phyloP scores from a whole-genome alignment of 2,113 vertebrate species.

The Chrysochloris asiatica region DNA sequence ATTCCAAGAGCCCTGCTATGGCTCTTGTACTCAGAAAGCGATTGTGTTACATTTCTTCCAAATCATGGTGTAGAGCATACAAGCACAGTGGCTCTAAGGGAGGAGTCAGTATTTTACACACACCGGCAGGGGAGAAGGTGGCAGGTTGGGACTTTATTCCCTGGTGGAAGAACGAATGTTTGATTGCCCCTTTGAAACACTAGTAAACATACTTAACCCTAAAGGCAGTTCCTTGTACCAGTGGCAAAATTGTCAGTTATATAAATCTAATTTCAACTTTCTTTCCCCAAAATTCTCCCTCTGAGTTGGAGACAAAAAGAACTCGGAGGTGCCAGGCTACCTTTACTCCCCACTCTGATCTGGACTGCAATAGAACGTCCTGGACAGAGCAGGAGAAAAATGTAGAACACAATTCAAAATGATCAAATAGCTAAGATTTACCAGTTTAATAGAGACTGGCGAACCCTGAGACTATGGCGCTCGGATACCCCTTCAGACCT shows the following conservation, averaged over 20 bases:
- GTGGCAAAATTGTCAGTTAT: background rate
- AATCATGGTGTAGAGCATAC: background rate
- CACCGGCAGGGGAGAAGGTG: background rate
- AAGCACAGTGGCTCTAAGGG: background rate
- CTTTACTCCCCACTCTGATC: no score
- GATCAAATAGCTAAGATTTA: no score
- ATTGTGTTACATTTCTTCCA: background rate
- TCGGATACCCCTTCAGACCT: no score
- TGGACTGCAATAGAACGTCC: no score
- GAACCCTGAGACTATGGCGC: no score
- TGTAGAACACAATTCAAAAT: no score
- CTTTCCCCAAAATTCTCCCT: background rate
- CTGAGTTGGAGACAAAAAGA: background rate
- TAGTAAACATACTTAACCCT: background rate
- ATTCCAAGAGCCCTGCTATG: background rate
- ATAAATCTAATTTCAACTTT: background rate
- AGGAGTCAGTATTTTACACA: background rate
- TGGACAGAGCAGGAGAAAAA: no score
- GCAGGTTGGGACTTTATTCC: background rate
- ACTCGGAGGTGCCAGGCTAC: no score
- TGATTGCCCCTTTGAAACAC: background rate
- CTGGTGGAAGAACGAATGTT: background rate
- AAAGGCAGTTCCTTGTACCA: constrained; percentile 9
- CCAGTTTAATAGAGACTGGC: no score
- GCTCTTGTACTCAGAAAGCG: background rate